Base-by-base conservation (phyloP, 2,888 invertebrate species). In the Dolichopus griseipennis region DNA sequence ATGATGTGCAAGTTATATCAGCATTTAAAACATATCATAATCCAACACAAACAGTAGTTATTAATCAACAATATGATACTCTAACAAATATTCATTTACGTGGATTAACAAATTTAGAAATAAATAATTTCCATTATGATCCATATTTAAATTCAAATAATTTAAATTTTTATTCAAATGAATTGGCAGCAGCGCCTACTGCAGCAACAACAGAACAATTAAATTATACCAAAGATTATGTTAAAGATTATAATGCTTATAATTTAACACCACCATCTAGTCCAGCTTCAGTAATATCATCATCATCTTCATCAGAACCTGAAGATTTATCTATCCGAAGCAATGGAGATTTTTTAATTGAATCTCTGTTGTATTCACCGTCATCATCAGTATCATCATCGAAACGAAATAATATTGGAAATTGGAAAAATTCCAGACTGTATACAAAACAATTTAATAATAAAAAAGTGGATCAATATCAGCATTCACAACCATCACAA, bases 281-380 rank as follows among this genome's bases (percentile, higher is more conserved):
- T 74, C 78, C 80, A 67, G 73, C 74, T 65, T 78, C 79, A 71
- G 77, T 76, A 68, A 66, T 65, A 8, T 72, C 70, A 37, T 72
- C 75, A 65, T 68, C 70, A 67, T 70, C 71, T 52, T 27, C 27
- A 27, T 76, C 78, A 68, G 79, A 79, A 65, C 79, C 80, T 1
- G 79, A 80, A 73, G 81, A 81, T 76, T 76, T 81, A 68, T 77
- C 81, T 15, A 73, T 79, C 69, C 77, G 78, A 69, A n/a, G n/a
- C 5, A 78, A 72, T 70, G 78, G 18, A 79, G 78, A 20, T 70
- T 79, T 22, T 78, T 75, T 71, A 79, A 79, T 66, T 70, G 75
- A 61, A 76, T 77, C 71, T 75, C 76, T 8, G 76, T 78, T 70
- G 73, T 76, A 2, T 71, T 70, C 71, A 67, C 70, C 68, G 67